These are phyloP conservation scores for Lydus trimaculatus DNA, from an alignment of 2,888 invertebrate species.

Conservation along the genomic window DNA sequence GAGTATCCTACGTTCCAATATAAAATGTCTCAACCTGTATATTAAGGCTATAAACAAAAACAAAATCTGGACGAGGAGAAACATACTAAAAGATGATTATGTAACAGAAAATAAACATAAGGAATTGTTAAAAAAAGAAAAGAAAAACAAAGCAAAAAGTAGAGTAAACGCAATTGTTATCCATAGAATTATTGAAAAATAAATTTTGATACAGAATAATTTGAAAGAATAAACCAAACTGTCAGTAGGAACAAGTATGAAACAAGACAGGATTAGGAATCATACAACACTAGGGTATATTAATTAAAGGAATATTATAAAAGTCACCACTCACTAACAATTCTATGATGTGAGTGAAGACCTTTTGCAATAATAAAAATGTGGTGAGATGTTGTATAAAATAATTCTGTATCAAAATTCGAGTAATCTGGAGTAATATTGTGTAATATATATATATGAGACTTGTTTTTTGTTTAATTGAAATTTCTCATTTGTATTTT, in stretches of 20 bases:
- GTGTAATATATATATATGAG: slow-evolving; percentile 21
- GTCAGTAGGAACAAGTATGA: neutral
- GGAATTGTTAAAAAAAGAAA: too few relatives aligned
- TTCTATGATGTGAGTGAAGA: neutral
- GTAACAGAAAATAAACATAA: too few relatives aligned
- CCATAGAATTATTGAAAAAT: neutral
- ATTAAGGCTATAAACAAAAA: too few relatives aligned
- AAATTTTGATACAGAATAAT: slow-evolving; percentile 9
- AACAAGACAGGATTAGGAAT: neutral
- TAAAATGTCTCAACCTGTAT: too few relatives aligned
- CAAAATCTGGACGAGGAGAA: too few relatives aligned
- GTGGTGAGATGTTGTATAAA: neutral
- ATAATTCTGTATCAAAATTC: slow-evolving; percentile 7
- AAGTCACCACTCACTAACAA: neutral
- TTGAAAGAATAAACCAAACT: neutral
- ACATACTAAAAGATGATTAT: too few relatives aligned
- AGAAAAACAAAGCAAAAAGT: neutral
- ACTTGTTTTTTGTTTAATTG: slow-evolving; percentile 35
- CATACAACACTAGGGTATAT: neutral
- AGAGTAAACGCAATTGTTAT: slow-evolving; percentile 1
- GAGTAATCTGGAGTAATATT: neutral
- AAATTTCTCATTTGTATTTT: slow-evolving; percentile 21
- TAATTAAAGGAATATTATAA: neutral
- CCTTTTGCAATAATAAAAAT: neutral
- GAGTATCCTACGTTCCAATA: too few relatives aligned